Evolutionary conservation across 2,113 vertebrate species (phyloP).

Genomic region (Erinaceus europaeus): DNA sequence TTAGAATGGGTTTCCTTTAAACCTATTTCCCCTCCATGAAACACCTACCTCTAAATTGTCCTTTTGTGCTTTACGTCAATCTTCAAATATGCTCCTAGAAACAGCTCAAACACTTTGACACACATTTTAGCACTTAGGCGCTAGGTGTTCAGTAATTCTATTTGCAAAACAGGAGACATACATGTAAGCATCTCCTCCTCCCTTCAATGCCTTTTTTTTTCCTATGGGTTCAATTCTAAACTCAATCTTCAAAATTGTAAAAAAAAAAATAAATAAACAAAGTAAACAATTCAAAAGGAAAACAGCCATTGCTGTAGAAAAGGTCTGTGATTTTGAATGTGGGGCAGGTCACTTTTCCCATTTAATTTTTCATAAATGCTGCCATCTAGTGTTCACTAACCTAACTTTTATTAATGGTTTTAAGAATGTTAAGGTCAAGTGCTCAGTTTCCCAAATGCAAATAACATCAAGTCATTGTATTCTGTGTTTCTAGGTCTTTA

Average conservation of each 20-base stretch:
- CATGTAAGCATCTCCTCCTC: background rate
- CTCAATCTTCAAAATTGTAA: background rate
- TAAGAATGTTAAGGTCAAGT: background rate
- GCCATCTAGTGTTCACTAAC: slow-evolving; percentile 65
- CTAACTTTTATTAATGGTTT: slow-evolving; percentile 22
- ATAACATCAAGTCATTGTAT: background rate
- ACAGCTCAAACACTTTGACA: background rate
- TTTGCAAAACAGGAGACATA: background rate
- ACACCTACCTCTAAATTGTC: background rate
- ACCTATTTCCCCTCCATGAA: background rate
- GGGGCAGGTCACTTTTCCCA: background rate
- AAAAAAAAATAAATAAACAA: background rate
- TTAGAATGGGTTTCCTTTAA: background rate
- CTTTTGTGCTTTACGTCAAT: accelerated
- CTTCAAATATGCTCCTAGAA: background rate
- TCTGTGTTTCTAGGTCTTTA: background rate
- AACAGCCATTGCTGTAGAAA: background rate
- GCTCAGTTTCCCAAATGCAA: background rate
- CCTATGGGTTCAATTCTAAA: background rate
- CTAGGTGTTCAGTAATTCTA: background rate
- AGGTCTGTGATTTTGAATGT: background rate
- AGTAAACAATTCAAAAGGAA: background rate
- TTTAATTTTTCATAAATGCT: slow-evolving; percentile 65
- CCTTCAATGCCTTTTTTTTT: background rate
- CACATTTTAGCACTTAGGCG: background rate